Evolutionary conservation across 2,797 vertebrate genomes (phyloP), one percentile per base, ranked within the genome.

Genomic region (Oryzias sinensis): DNA sequence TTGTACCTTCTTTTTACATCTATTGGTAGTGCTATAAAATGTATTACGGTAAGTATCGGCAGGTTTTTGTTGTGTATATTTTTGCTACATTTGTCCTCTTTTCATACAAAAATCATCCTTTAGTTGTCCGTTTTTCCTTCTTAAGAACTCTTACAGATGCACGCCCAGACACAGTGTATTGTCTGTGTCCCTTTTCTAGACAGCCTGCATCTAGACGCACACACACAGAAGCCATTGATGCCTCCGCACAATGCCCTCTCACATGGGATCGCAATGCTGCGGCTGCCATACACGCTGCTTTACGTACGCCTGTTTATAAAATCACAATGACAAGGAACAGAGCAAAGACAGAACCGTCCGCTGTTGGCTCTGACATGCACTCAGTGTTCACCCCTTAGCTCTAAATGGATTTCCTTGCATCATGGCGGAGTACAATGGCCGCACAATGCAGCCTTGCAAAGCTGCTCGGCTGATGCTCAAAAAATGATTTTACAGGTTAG

Each of bases 141-240:
- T 47, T 67, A 42, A 46, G 48, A 50, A 70, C 29, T 33, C 43
- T 22, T 40, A 56, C 41, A 57, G 18, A 48, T 52, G 53, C 49
- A 53, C 59, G 62, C 8, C 5, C 60, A 65, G 45, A 64, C 22
- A 5, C 29, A 48, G 6, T 42, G 41, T 46, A 59, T 68, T 62
- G 51, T 51, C 57, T 68, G 54, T 60, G 47, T 68, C 53, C 11
- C 24, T 72, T 43, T 55, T 62, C 50, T 51, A 59, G 70, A 67
- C 62, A 18, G 53, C 45, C 49, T 50, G 45, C 71, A 56, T 68
- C 17, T 20, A 50, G 59, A 81, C 17, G 4, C 78, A 88, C 33
- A 33, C 33, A 33, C 86, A 89, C 78, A 82, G 76, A 15, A 53
- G 72, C 76, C 77, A 84, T 88, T 89, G 74, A 88, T 80, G 50